Conservation (phyloP, 2,113 vertebrate species). For the Platanista minor region DNA sequence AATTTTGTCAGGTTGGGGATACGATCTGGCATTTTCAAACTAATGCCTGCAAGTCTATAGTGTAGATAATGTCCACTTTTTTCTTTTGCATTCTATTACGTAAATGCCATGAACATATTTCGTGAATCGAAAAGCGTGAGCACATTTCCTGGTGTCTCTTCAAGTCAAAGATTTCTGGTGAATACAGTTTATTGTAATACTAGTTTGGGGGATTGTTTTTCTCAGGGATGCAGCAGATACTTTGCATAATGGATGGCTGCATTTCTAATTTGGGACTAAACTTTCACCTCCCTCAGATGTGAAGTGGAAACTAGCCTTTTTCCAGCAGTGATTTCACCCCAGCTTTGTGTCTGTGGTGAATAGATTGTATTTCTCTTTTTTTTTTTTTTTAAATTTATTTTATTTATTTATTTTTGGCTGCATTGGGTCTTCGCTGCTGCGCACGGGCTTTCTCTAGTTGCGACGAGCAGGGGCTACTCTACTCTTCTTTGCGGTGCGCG, state of each 20-base stretch:
- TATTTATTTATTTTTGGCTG: too few relatives aligned
- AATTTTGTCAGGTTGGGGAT: background rate
- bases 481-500: too few relatives aligned
- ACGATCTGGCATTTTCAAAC: conserved; percentile 27
- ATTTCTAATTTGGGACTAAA: background rate
- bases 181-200: conserved; percentile 40
- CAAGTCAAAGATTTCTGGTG: background rate
- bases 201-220: background rate
- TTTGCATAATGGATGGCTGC: background rate
- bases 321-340: background rate
- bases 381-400: too few relatives aligned
- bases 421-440: too few relatives aligned
- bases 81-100: conserved; percentile 39
- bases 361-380: background rate
- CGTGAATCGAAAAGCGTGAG: conserved; percentile 48
- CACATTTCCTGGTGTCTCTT: conserved; percentile 25
- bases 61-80: background rate
- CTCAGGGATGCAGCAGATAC: background rate
- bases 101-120: conserved; percentile 51
- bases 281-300: background rate
- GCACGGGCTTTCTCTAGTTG: too few relatives aligned
- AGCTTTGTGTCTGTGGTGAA: background rate
- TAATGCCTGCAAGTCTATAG: background rate
- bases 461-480: too few relatives aligned
- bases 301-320: background rate